Percentiles rank a stretch among this genome's conserved stretches.
These are phyloP conservation scores for Castor canadensis DNA, from an alignment of 2,113 vertebrate genomes.

Conservation along the genomic window DNA sequence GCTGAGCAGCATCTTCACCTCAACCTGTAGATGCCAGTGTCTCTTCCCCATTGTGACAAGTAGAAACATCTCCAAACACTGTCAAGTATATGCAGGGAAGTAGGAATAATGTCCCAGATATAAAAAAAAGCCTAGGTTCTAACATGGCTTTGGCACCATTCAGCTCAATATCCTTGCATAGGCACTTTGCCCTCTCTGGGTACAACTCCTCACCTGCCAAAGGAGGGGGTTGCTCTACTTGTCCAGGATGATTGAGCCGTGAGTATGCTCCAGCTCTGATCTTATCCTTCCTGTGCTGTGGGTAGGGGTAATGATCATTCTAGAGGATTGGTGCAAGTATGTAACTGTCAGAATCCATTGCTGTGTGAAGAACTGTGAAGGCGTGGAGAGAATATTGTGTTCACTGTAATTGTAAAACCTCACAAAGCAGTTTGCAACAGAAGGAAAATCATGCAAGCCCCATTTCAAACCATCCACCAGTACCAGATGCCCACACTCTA, in stretches of 20 bases:
- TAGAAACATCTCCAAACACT: background rate
- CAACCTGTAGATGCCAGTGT: background rate
- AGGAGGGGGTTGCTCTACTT: background rate
- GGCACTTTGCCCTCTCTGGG: background rate
- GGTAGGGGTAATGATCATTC: background rate
- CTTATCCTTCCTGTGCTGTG: fast-evolving
- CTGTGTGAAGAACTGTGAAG: background rate
- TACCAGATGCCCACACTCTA: background rate
- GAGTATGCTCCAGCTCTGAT: background rate
- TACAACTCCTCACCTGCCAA: background rate
- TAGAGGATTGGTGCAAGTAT: background rate
- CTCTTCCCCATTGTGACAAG: background rate
- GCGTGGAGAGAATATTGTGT: background rate
- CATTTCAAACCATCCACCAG: background rate
- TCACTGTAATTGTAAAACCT: background rate
- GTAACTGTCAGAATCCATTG: background rate
- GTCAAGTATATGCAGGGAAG: background rate
- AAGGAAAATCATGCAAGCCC: background rate
- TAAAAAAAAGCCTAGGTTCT: background rate
- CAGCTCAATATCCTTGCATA: background rate
- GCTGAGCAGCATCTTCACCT: background rate
- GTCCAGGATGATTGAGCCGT: background rate
- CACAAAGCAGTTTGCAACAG: background rate
- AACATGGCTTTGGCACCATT: background rate
- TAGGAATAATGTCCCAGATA: background rate